phyloP scores from a whole-genome alignment of 2,797 vertebrate genomes.

The Babyrousa celebensis region DNA sequence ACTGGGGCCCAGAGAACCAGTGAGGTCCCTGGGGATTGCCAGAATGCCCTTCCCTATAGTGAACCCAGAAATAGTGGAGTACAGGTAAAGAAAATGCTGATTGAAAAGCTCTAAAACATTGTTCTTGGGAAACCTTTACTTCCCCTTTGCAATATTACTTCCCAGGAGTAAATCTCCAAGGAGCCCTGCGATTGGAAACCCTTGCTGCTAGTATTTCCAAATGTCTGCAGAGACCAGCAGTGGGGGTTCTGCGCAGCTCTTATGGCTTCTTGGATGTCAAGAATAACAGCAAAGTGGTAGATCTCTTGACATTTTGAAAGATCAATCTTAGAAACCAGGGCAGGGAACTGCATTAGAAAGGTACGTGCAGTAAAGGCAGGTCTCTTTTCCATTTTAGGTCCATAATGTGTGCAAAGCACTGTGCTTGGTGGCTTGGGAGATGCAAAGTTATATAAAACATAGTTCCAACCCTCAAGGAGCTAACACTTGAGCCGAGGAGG shows the following conservation, averaged over 20 bases:
- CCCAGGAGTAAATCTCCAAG: neutral
- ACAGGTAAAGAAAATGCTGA: constrained; percentile 27
- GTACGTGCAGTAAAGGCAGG: neutral
- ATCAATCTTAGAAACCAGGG: neutral
- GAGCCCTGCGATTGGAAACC: constrained; percentile 43
- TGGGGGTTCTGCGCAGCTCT: neutral
- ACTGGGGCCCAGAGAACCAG: neutral
- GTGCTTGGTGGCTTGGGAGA: neutral
- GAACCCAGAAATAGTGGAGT: neutral
- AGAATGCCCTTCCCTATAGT: neutral
- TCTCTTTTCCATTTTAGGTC: neutral
- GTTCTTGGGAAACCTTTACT: constrained; percentile 42
- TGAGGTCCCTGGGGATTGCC: neutral
- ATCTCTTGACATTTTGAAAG: constrained; percentile 53
- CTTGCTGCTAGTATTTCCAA: neutral
- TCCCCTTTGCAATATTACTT: constrained; percentile 53
- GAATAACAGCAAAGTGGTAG: neutral
- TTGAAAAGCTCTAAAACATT: constrained; percentile 53
- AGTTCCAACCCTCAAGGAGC: neutral
- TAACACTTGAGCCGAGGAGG: neutral
- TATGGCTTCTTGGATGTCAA: neutral
- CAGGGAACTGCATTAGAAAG: neutral
- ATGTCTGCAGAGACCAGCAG: neutral
- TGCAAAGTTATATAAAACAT: neutral
- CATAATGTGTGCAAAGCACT: neutral